A percentile compares a stretch with the other conserved stretches of the same genome.
Conservation (phyloP, 1,140 invertebrate genomes). For the Gryon sp. region DNA sequence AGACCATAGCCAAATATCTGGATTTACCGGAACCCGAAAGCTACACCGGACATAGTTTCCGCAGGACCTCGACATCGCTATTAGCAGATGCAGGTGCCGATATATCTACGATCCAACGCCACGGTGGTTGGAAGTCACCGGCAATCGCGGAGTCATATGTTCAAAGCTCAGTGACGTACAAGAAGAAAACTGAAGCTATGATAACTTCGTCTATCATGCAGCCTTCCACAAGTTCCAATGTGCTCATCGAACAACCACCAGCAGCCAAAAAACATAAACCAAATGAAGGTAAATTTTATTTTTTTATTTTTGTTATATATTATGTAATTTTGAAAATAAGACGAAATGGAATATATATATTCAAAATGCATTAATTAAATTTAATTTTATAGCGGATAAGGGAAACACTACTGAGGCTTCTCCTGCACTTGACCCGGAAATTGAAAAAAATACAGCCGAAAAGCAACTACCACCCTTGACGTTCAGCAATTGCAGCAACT, state of each 20-base stretch:
- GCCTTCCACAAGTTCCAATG: neutral
- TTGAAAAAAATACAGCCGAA: neutral
- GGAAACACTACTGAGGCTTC: too few species aligned
- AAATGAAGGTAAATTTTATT: neutral
- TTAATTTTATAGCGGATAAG: too few species aligned
- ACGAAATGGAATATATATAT: too few species aligned
- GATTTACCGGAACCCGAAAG: neutral
- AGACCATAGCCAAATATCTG: constrained; percentile 6
- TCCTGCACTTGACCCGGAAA: too few species aligned
- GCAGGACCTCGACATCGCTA: constrained; percentile 37
- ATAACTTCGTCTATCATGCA: neutral
- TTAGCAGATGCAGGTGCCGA: constrained; percentile 49
- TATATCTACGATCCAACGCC: constrained; percentile 44
- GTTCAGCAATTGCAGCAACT: neutral
- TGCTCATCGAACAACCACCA: neutral
- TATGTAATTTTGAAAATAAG: too few species aligned
- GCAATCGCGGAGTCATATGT: constrained; percentile 47
- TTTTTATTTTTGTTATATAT: neutral
- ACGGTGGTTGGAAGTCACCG: constrained; percentile 50
- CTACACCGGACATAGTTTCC: constrained; percentile 38
- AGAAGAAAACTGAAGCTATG: neutral
- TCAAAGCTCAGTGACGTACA: neutral
- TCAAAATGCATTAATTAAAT: too few species aligned
- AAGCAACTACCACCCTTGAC: neutral
- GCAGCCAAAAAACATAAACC: neutral